Percentiles rank a stretch among this genome's conserved stretches.
These are phyloP conservation scores for Dolichotis patagonum DNA, from an alignment of 2,113 vertebrate genomes.

Conservation along the genomic window DNA sequence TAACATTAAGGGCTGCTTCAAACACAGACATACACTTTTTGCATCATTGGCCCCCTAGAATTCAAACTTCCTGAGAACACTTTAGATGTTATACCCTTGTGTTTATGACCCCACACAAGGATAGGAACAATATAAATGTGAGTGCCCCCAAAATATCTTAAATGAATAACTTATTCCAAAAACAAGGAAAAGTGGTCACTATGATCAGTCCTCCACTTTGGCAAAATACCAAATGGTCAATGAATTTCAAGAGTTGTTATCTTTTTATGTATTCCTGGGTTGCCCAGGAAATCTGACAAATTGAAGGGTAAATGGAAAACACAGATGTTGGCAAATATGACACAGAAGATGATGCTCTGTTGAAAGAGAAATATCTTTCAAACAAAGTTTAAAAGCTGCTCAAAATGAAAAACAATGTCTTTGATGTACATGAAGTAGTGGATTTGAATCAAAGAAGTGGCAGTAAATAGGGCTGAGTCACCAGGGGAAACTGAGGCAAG, in stretches of 20 bases:
- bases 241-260: background rate
- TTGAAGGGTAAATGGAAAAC: background rate
- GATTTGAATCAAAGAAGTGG: background rate
- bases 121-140: background rate
- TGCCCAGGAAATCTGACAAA: background rate
- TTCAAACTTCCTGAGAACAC: background rate
- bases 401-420: background rate
- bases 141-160: background rate
- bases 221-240: background rate
- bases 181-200: background rate
- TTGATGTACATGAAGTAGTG: background rate
- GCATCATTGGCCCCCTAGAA: background rate
- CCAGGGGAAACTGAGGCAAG: background rate
- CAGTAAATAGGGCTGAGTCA: background rate
- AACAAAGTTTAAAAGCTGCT: background rate
- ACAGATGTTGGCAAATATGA: background rate
- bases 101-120: background rate
- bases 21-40: background rate
- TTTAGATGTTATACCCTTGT: background rate
- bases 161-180: background rate
- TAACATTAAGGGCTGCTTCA: background rate
- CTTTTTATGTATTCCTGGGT: background rate
- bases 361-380: background rate
- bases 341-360: background rate
- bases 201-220: background rate